phyloP scores from a whole-genome alignment of 1,140 invertebrate species.

The Akabosia matsudoensis region DNA sequence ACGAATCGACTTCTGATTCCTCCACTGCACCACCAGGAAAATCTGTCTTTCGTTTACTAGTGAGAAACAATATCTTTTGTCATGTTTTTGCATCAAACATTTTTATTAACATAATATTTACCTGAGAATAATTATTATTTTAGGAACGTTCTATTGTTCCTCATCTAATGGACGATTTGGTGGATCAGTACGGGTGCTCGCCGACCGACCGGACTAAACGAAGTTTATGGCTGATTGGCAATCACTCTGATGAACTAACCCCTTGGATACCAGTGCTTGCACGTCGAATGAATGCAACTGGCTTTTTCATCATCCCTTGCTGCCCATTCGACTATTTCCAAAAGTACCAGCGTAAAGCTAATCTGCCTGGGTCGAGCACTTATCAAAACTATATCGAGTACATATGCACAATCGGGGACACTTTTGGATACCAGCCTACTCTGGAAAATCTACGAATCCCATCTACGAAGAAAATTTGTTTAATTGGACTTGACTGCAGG shows the following conservation, averaged over 20 bases:
- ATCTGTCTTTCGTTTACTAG: not conserved
- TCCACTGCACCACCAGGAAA: not conserved
- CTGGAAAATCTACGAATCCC: conserved; percentile 88
- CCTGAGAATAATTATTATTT: conserved; percentile 21
- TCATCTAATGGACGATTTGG: conserved; percentile 3
- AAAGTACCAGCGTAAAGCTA: conserved; percentile 67
- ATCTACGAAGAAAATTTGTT: conserved; percentile 86
- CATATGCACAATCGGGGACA: conserved; percentile 63
- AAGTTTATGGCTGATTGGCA: conserved; percentile 90
- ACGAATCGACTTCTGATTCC: not conserved
- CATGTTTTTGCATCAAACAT: no score
- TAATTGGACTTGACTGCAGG: conserved; percentile 65
- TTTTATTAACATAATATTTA: not conserved
- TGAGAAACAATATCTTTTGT: not conserved
- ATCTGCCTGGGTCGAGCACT: conserved; percentile 64
- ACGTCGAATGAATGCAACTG: conserved; percentile 61
- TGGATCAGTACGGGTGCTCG: not conserved
- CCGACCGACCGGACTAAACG: conserved; percentile 36
- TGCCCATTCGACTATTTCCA: conserved; percentile 89
- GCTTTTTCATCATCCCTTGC: conserved; percentile 89
- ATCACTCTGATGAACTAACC: conserved; percentile 97
- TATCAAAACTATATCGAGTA: conserved; percentile 84
- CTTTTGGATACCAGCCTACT: conserved; percentile 72
- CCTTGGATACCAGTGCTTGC: conserved; percentile 96
- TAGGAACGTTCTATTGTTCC: conserved; percentile 28